phyloP scores from a whole-genome alignment of 2,888 invertebrate genomes.

The Scrobipalpa costella region DNA sequence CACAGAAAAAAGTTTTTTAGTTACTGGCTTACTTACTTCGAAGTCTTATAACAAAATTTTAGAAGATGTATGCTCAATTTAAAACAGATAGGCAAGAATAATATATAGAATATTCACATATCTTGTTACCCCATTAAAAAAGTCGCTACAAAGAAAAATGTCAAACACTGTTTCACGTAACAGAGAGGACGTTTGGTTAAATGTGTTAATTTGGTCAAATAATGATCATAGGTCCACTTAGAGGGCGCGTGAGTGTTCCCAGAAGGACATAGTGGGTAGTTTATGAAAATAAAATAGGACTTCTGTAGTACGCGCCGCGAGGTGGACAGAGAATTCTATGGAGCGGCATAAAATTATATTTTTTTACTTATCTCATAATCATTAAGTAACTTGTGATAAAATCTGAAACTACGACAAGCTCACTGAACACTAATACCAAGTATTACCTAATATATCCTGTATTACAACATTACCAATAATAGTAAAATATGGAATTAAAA shows the following conservation, averaged over 20 bases:
- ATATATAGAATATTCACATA: background rate
- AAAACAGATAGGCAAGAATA: too few relatives aligned
- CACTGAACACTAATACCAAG: too few relatives aligned
- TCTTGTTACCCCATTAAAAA: background rate
- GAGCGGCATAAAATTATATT: background rate
- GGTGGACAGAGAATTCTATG: conserved; percentile 30
- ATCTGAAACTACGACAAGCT: too few relatives aligned
- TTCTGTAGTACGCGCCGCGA: conserved; percentile 69
- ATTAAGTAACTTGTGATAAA: too few relatives aligned
- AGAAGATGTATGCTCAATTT: too few relatives aligned
- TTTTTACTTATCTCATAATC: too few relatives aligned
- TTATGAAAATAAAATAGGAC: conserved; percentile 66
- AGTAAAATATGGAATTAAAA: too few relatives aligned
- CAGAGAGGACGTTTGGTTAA: conserved; percentile 47
- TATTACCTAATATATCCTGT: too few relatives aligned
- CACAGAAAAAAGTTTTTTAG: too few relatives aligned
- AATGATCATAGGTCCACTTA: conserved; percentile 74
- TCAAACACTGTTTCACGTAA: conserved; percentile 16
- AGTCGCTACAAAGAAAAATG: background rate
- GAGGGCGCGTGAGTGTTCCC: conserved; percentile 65
- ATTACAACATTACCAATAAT: too few relatives aligned
- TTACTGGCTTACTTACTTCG: too few relatives aligned
- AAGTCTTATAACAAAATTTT: too few relatives aligned
- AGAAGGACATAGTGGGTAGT: conserved; percentile 67
- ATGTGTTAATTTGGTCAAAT: conserved; percentile 77